Conservation (phyloP, 92 coral and sea anemone genomes). For the Epizoanthus ramosus region DNA sequence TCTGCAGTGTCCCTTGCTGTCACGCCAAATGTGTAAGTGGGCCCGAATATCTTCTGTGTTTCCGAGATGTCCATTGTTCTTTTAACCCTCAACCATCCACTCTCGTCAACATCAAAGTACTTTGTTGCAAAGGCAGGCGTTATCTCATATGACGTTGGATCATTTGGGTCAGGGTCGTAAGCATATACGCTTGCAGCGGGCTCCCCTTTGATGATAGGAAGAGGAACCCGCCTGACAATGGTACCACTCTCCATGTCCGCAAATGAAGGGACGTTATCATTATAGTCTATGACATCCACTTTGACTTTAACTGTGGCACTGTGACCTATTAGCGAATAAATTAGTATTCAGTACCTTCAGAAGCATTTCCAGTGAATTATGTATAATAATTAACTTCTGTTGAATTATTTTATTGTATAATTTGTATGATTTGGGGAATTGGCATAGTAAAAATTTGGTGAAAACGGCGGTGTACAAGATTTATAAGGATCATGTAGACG, state of each 20-base stretch:
- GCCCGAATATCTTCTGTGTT: slow-evolving; percentile 45
- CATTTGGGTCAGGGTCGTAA: slow-evolving; percentile 62
- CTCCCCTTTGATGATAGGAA: slow-evolving; percentile 54
- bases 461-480: too few species aligned
- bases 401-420: too few species aligned
- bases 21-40: slow-evolving; percentile 42
- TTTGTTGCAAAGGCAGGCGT: slow-evolving; percentile 51
- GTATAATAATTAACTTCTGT: too few species aligned
- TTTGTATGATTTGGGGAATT: too few species aligned
- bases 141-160: slow-evolving; percentile 59
- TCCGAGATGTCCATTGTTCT: slow-evolving; percentile 49
- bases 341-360: too few species aligned
- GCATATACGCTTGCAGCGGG: slow-evolving; percentile 63
- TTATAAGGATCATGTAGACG: too few species aligned
- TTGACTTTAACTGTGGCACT: slow-evolving; percentile 61
- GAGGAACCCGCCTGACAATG: slow-evolving; percentile 50
- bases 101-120: slow-evolving; percentile 57
- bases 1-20: slow-evolving; percentile 65
- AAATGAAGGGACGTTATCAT: slow-evolving; percentile 73
- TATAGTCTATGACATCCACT: slow-evolving; percentile 62
- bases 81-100: slow-evolving; percentile 58
- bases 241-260: slow-evolving; percentile 43
- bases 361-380: too few species aligned
- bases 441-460: too few species aligned
- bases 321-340: neutral